These are phyloP conservation scores for Aradophagus sp. DNA, from an alignment of 1,140 invertebrate species.

Conservation along the genomic window DNA sequence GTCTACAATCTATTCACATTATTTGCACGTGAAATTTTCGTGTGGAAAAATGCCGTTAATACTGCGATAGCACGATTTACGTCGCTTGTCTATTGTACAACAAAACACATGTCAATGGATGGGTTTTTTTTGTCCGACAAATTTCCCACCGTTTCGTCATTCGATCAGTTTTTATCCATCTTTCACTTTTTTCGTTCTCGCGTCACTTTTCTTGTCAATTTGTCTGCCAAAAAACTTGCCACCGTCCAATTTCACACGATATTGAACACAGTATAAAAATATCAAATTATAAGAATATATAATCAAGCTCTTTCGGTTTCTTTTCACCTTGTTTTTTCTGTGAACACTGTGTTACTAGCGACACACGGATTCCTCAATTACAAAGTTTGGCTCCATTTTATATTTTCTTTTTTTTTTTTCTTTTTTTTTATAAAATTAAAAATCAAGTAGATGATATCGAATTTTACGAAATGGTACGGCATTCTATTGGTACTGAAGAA, in stretches of 20 bases:
- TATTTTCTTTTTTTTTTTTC: too few relatives aligned
- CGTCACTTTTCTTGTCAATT: too few relatives aligned
- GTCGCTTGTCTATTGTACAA: constrained; percentile 11
- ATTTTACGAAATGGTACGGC: too few relatives aligned
- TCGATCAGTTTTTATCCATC: not conserved
- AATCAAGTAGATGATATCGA: too few relatives aligned
- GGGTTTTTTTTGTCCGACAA: constrained; percentile 1
- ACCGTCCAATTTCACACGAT: constrained; percentile 1
- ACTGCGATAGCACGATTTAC: constrained; percentile 16
- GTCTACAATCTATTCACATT: constrained; percentile 23
- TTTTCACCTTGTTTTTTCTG: too few relatives aligned
- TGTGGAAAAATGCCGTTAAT: constrained; percentile 14
- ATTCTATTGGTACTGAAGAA: too few relatives aligned
- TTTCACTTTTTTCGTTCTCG: too few relatives aligned
- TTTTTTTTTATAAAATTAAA: too few relatives aligned
- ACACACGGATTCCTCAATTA: constrained; percentile 11
- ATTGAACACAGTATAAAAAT: constrained; percentile 47
- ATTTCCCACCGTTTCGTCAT: not conserved
- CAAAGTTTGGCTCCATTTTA: constrained; percentile 3
- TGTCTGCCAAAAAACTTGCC: constrained; percentile 8
- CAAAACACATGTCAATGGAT: constrained; percentile 5
- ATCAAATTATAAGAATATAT: constrained; percentile 48
- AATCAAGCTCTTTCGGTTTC: constrained; percentile 36
- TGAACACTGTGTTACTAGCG: constrained; percentile 24
- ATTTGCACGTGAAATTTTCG: too few relatives aligned